These are phyloP conservation scores for Dusona sp. DNA, from an alignment of 2,888 invertebrate genomes.

Conservation along the genomic window DNA sequence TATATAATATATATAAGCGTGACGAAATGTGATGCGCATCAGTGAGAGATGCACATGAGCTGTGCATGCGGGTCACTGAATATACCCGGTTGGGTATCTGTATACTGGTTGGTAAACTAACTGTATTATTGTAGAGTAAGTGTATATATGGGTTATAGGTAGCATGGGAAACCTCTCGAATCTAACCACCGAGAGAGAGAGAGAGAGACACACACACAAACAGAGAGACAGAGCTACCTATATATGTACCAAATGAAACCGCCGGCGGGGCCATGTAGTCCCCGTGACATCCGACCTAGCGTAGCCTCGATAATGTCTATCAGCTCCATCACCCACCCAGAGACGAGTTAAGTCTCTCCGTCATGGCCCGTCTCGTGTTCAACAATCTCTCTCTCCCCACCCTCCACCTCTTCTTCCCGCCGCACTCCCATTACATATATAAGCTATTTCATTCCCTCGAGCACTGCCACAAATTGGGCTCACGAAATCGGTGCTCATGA, in stretches of 20 bases:
- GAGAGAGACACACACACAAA: not conserved
- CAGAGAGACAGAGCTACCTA: not conserved
- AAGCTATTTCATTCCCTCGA: slow-evolving; percentile 42
- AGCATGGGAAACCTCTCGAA: slow-evolving; percentile 45
- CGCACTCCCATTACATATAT: not conserved
- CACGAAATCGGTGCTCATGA: slow-evolving; percentile 48
- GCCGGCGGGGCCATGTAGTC: slow-evolving; percentile 71
- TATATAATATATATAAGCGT: slow-evolving; percentile 11
- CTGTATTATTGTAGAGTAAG: slow-evolving; percentile 20
- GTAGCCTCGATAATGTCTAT: slow-evolving; percentile 76
- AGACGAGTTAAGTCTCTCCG: slow-evolving; percentile 63
- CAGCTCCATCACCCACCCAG: slow-evolving; percentile 74
- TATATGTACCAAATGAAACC: slow-evolving; percentile 50
- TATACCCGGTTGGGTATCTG: slow-evolving; percentile 21
- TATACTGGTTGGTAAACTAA: slow-evolving; percentile 51
- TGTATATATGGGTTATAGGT: slow-evolving; percentile 57
- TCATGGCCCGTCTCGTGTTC: slow-evolving; percentile 53
- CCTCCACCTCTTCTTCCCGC: not conserved
- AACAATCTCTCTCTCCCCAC: not conserved
- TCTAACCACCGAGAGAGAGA: slow-evolving; percentile 12
- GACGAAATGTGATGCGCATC: slow-evolving; percentile 51
- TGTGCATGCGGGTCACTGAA: slow-evolving; percentile 38
- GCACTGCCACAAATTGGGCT: slow-evolving; percentile 45
- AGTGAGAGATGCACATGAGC: slow-evolving; percentile 44
- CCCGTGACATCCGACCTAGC: slow-evolving; percentile 77